These are phyloP conservation scores for Ylistrum balloti DNA, from an alignment of 1,140 invertebrate genomes.

Conservation along the genomic window DNA sequence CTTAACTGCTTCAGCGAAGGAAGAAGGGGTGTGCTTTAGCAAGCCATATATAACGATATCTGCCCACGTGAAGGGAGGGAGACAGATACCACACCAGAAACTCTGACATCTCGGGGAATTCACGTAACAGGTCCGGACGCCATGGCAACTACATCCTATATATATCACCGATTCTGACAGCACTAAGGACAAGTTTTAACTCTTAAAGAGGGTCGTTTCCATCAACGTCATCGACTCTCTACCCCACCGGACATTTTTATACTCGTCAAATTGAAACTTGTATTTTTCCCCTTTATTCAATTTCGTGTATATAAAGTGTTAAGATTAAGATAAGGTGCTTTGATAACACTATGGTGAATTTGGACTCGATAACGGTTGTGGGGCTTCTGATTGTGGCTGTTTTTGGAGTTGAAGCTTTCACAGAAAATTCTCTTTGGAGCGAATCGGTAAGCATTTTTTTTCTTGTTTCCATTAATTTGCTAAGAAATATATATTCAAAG, in stretches of 20 bases:
- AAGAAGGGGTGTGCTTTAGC: slow-evolving; percentile 4
- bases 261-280: not conserved
- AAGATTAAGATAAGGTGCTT: not conserved
- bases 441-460: not conserved
- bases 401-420: slow-evolving; percentile 24
- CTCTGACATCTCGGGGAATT: not conserved
- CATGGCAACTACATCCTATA: slow-evolving; percentile 33
- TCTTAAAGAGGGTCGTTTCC: not conserved
- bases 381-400: not conserved
- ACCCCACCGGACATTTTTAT: not conserved
- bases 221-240: not conserved
- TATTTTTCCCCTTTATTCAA: not conserved
- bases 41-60: slow-evolving; percentile 30
- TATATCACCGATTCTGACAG: not conserved
- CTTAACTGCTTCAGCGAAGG: not conserved
- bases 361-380: not conserved
- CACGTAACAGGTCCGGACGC: not conserved
- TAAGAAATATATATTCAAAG: no score
- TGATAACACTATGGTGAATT: not conserved
- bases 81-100: not conserved
- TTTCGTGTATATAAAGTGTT: not conserved
- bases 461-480: no score
- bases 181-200: not conserved
- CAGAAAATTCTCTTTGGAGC: slow-evolving; percentile 27
- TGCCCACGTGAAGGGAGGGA: not conserved